Percentiles rank a stretch among this genome's conserved stretches.
Evolutionary conservation across 2,113 vertebrate genomes (phyloP).

Genomic region (Phyllostomus hastatus): DNA sequence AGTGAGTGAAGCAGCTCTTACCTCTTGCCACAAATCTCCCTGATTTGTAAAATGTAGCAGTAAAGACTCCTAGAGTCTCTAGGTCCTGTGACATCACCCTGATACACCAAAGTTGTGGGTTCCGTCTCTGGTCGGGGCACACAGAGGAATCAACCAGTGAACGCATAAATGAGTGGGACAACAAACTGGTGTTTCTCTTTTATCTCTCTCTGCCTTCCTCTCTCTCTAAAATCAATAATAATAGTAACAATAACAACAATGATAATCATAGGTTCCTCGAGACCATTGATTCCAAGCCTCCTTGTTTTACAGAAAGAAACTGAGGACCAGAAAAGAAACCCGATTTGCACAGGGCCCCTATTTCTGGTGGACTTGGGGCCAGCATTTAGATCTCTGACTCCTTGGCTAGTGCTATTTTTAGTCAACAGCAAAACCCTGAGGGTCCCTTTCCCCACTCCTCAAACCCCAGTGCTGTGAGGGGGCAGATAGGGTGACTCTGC

Average conservation of each 20-base stretch:
- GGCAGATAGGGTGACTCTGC: not conserved
- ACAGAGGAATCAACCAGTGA: not conserved
- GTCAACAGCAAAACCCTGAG: not conserved
- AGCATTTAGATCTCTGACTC: not conserved
- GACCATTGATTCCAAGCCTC: not conserved
- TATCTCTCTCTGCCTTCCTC: not conserved
- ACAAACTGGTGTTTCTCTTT: not conserved
- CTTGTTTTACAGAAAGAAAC: not conserved
- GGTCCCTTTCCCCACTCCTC: not conserved
- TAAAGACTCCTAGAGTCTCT: not conserved
- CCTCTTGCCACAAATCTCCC: not conserved
- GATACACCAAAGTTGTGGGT: not conserved
- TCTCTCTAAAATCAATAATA: not conserved
- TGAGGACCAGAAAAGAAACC: not conserved
- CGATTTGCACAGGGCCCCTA: not conserved
- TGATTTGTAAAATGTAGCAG: not conserved
- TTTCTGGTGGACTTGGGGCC: no score
- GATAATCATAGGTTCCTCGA: not conserved
- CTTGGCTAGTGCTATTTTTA: not conserved
- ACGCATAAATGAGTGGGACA: not conserved
- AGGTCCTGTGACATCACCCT: not conserved
- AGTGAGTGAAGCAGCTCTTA: not conserved
- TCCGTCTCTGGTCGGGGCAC: not conserved
- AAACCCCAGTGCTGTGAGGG: not conserved
- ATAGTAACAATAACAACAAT: no score